Evolutionary conservation across 2,797 vertebrate species (phyloP).

Genomic region (Danio albolineatus): DNA sequence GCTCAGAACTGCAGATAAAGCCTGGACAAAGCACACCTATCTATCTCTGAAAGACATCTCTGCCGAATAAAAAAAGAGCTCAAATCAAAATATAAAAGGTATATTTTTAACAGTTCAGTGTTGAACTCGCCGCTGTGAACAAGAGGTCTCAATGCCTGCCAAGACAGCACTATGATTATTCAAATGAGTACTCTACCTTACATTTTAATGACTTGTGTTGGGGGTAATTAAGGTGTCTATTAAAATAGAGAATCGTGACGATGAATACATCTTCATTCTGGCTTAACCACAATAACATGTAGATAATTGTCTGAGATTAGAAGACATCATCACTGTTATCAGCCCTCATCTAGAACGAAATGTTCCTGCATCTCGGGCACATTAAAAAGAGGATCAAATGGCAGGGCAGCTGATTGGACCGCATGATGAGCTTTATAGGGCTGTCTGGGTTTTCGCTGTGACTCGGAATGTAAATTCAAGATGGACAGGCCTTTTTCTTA

Average conservation of each 20-base stretch:
- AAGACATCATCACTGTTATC: slow-evolving; percentile 47
- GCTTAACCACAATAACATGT: slow-evolving; percentile 47
- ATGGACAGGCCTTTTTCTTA: neutral
- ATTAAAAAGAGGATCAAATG: slow-evolving; percentile 42
- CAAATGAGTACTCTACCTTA: slow-evolving; percentile 50
- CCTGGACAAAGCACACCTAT: neutral
- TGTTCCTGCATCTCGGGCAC: slow-evolving; percentile 26
- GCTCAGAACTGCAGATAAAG: slow-evolving; percentile 13
- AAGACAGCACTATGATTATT: slow-evolving; percentile 71
- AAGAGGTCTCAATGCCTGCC: slow-evolving; percentile 68
- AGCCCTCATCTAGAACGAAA: slow-evolving; percentile 38
- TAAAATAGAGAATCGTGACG: slow-evolving; percentile 45
- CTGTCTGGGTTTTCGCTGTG: slow-evolving; percentile 8
- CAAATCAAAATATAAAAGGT: slow-evolving; percentile 20
- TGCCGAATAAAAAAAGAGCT: neutral
- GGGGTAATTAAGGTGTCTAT: slow-evolving; percentile 51
- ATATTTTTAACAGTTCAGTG: slow-evolving; percentile 84
- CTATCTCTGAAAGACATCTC: slow-evolving; percentile 17
- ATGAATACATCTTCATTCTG: slow-evolving; percentile 48
- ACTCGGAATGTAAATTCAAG: slow-evolving; percentile 25
- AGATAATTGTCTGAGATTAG: slow-evolving; percentile 53
- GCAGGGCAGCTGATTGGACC: slow-evolving; percentile 40
- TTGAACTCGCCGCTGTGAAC: slow-evolving; percentile 27
- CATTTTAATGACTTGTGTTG: slow-evolving; percentile 54
- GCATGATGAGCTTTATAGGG: slow-evolving; percentile 15